A percentile compares a stretch with the other conserved stretches of the same genome.
These are phyloP conservation scores for Progne subis DNA, from an alignment of 2,113 vertebrate species.

Conservation along the genomic window DNA sequence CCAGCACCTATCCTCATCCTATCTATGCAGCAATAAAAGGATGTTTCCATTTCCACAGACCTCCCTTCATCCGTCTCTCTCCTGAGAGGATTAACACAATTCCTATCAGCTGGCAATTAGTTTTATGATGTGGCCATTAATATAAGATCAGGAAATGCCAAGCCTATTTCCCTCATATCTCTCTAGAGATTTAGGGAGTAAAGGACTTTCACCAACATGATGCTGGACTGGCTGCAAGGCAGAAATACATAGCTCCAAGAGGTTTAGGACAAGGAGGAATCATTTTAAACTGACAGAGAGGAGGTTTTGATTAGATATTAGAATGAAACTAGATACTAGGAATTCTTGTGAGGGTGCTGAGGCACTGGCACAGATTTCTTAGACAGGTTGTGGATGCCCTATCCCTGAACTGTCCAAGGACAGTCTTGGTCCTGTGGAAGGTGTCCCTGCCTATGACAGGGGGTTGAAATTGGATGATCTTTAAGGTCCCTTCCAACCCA, in stretches of 20 bases:
- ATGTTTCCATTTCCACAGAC: background rate
- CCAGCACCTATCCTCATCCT: background rate
- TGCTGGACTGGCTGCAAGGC: background rate
- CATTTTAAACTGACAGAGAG: background rate
- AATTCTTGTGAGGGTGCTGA: background rate
- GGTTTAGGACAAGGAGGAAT: background rate
- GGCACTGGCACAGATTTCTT: background rate
- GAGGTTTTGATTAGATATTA: background rate
- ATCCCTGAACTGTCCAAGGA: background rate
- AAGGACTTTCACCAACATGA: background rate
- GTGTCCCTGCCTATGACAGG: background rate
- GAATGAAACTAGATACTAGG: background rate
- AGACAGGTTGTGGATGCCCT: background rate
- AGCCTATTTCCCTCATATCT: background rate
- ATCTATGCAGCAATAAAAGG: background rate
- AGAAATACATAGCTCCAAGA: background rate
- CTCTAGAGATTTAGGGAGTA: background rate
- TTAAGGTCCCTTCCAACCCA: background rate
- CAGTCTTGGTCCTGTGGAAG: background rate
- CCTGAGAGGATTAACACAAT: background rate
- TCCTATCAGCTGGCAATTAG: background rate
- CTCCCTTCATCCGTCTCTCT: background rate
- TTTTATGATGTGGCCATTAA: background rate
- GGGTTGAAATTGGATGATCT: background rate
- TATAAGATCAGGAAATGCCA: background rate